Evolutionary conservation across 2,113 vertebrate species (phyloP).

Genomic region (Jaculus jaculus): DNA sequence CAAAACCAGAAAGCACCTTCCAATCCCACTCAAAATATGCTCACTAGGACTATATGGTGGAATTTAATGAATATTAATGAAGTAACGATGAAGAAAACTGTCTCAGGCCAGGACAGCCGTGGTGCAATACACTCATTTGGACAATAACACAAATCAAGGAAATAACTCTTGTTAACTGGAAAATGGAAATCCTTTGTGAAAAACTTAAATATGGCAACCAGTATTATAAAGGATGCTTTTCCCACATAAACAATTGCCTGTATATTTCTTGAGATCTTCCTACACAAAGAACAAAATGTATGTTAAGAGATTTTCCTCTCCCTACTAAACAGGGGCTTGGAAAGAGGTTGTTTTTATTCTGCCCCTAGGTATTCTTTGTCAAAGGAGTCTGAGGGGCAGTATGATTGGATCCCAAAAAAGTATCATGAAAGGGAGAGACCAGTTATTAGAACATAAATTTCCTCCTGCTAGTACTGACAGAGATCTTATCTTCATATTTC

Average conservation of each 20-base stretch:
- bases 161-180: slow-evolving; percentile 35
- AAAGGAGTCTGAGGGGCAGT: slow-evolving; percentile 67
- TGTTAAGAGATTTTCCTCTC: slow-evolving; percentile 63
- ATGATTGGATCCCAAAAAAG: slow-evolving; percentile 65
- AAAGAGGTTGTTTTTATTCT: slow-evolving; percentile 61
- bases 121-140: slow-evolving; percentile 45
- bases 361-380: slow-evolving; percentile 71
- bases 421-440: slow-evolving; percentile 69
- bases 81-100: slow-evolving; percentile 45
- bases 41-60: slow-evolving; percentile 63
- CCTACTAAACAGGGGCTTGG: slow-evolving; percentile 59
- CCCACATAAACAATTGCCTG: slow-evolving; percentile 66
- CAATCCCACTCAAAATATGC: slow-evolving; percentile 3
- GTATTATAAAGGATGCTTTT: slow-evolving; percentile 54
- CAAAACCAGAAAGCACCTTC: slow-evolving; percentile 63
- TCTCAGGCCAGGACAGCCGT: slow-evolving; percentile 47
- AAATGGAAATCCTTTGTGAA: slow-evolving; percentile 31
- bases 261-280: slow-evolving; percentile 65
- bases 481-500: slow-evolving; percentile 68
- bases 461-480: slow-evolving; percentile 71
- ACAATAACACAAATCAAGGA: not conserved
- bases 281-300: slow-evolving; percentile 78
- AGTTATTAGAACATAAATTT: slow-evolving; percentile 66
- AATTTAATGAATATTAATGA: not conserved
- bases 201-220: slow-evolving; percentile 53